phyloP scores from a whole-genome alignment of 2,113 vertebrate genomes.

The Miniopterus natalensis region DNA sequence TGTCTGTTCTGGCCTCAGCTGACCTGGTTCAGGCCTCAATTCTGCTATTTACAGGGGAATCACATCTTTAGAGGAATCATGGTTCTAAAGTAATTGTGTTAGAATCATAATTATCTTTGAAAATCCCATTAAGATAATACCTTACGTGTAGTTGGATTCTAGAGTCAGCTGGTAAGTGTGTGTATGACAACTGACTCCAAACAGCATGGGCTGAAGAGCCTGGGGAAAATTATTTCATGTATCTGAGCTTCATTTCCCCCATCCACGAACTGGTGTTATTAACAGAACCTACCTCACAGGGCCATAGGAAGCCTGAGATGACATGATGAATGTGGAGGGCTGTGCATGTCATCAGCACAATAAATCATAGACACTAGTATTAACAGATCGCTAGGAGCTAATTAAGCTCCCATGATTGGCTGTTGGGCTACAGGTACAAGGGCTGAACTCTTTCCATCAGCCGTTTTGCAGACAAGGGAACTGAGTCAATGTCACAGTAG shows the following conservation, averaged over 20 bases:
- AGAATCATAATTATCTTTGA: slow-evolving; percentile 38
- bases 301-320: neutral
- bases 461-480: neutral
- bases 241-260: neutral
- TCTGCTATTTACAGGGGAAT: neutral
- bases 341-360: neutral
- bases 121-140: slow-evolving; percentile 1
- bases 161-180: neutral
- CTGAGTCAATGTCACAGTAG: slow-evolving; percentile 11
- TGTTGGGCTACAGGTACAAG: neutral
- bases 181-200: neutral
- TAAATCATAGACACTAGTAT: neutral
- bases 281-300: neutral
- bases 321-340: neutral
- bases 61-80: neutral
- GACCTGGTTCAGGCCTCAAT: neutral
- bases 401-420: neutral
- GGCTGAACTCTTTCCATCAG: neutral
- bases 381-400: neutral
- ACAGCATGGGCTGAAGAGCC: neutral
- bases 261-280: neutral
- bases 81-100: neutral
- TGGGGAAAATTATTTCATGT: neutral
- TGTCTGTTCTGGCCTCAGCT: neutral
- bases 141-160: neutral